Conservation (phyloP, 2,797 vertebrate species). For the Poeciliopsis gracilis region DNA sequence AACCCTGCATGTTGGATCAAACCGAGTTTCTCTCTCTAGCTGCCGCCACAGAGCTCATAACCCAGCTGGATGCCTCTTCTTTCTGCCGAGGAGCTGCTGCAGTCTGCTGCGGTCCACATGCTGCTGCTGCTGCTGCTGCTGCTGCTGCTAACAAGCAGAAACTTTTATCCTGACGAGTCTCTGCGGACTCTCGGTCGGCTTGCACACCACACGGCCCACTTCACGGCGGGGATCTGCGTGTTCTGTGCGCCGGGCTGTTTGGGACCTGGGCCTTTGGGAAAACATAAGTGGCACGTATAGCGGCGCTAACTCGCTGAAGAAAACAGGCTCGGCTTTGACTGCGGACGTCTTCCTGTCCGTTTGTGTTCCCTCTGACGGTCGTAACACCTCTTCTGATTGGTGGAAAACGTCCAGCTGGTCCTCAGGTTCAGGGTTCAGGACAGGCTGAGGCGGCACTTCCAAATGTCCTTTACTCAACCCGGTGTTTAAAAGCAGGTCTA, state of each 20-base stretch:
- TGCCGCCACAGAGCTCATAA: neutral
- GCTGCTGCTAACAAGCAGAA: conserved; percentile 50
- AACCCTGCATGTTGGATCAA: neutral
- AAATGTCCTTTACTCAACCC: neutral
- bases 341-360: neutral
- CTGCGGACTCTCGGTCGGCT: conserved; percentile 31
- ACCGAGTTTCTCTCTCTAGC: neutral
- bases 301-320: conserved; percentile 39
- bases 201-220: no score
- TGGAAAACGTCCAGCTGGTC: conserved; percentile 7
- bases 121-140: conserved; percentile 12
- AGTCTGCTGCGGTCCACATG: neutral
- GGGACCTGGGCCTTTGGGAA: conserved; percentile 17
- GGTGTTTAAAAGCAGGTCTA: conserved; percentile 16
- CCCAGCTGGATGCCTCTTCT: conserved; percentile 21
- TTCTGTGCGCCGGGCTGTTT: conserved; percentile 42
- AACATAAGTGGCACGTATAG: conserved; percentile 54
- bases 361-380: conserved; percentile 21
- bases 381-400: conserved; percentile 13
- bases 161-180: conserved; percentile 43
- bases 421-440: conserved; percentile 24
- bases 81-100: conserved; percentile 17
- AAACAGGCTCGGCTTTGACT: conserved; percentile 45
- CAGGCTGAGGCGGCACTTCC: neutral
- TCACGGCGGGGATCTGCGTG: conserved; percentile 36